Evolutionary conservation across 2,113 vertebrate species (phyloP), one percentile per base, ranked within the genome.

Genomic region (Ophthalmotilapia sp.): DNA sequence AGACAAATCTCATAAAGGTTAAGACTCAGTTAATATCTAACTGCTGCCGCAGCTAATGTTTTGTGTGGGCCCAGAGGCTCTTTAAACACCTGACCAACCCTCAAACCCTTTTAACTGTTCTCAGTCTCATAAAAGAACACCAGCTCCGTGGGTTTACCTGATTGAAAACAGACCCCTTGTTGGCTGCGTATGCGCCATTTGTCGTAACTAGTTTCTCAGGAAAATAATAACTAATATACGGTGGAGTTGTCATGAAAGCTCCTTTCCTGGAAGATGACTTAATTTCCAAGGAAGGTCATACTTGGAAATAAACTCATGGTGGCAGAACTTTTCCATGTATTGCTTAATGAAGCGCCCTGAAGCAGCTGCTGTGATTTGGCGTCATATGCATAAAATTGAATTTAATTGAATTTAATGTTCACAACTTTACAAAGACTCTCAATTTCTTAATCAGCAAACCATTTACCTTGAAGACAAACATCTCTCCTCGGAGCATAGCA

Each of bases 391-490:
- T 38, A 21, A 38, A 65, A 38, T 36, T n/a, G 1, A 36, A 62
- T 62, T 33, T 0, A 1, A 31, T 33, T 60, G 2, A 62, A 2
- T 65, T 65, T 0, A 7, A 19, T 13, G 15, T 47, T 75, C 23
- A 75, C 70, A 19, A 19, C 3, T 1, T 65, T 6, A 49, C 31
- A 12, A 81, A 54, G 23, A 12, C 3, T 1, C 14, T 13, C 1
- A 5, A 3, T 19, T 60, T 79, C 13, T 5, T 12, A 6, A 45
- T n/a, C 4, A 0, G 12, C 1, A 65, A 73, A 29, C 4, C 21
- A 17, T 56, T 89, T 92, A 99, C 98, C 98, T 99, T 99, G 91
- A 99, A 99, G 26, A 99, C 98, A 86, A 99, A 99, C 98, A 99
- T 99, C 92, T 99, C 98, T 90, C 98, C 98, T 2, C 98, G 96